A percentile compares a stretch with the other conserved stretches of the same genome.
These are phyloP conservation scores for Halcyon smyrnensis DNA, from an alignment of 2,797 vertebrate genomes.

Conservation along the genomic window DNA sequence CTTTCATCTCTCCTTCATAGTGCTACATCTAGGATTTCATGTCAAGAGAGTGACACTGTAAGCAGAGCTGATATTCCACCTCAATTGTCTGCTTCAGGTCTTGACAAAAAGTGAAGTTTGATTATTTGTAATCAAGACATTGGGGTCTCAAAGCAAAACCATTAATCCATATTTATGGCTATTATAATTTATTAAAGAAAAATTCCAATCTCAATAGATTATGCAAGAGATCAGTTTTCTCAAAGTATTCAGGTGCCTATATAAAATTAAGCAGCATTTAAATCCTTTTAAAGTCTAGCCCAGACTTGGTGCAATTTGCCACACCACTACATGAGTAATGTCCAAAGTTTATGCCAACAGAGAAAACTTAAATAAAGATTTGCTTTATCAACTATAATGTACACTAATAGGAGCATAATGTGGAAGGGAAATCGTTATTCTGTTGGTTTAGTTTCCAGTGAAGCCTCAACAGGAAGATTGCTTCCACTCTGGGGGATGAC, in stretches of 20 bases:
- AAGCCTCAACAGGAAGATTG: neutral
- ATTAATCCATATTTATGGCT: neutral
- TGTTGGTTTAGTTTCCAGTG: neutral
- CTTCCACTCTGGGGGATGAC: neutral
- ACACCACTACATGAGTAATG: neutral
- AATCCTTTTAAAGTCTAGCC: neutral
- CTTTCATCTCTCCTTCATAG: conserved; percentile 6
- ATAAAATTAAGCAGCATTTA: neutral
- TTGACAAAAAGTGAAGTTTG: neutral
- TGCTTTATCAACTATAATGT: neutral
- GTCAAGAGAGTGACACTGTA: neutral
- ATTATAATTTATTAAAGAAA: neutral
- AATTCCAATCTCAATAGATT: neutral
- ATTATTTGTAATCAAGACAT: neutral
- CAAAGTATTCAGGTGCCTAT: neutral
- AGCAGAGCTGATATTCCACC: neutral
- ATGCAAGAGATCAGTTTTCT: neutral
- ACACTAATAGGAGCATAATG: neutral
- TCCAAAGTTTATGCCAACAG: neutral
- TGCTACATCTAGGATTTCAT: neutral
- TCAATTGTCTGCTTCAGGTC: neutral
- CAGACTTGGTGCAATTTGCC: neutral
- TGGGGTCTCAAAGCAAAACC: neutral
- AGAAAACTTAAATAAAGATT: neutral
- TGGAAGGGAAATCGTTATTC: neutral